A percentile compares a stretch with the other conserved stretches of the same genome.
Conservation (phyloP, 1,140 invertebrate species). For the Ganaspis sp. region DNA sequence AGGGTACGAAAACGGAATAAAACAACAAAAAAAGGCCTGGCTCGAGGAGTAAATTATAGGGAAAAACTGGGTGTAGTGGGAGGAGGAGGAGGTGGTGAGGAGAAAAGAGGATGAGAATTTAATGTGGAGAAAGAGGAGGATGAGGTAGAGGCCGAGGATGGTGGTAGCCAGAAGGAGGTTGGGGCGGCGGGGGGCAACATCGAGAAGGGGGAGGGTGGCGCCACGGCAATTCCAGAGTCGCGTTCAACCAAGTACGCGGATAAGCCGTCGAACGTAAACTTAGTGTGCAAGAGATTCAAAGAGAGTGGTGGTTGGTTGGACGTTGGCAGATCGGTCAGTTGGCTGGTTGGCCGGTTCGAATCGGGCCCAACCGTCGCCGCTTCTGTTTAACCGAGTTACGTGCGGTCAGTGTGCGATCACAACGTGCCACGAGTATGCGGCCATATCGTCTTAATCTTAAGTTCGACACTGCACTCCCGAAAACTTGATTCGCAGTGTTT, state of each 20-base stretch:
- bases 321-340: conserved; percentile 39
- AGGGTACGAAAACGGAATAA: conserved; percentile 64
- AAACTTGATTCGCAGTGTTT: background rate
- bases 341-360: conserved; percentile 27
- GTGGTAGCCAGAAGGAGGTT: conserved; percentile 46
- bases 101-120: conserved; percentile 34
- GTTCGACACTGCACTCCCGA: too few species aligned
- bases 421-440: conserved; percentile 60
- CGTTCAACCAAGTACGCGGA: conserved; percentile 73
- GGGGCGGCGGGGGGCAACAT: conserved; percentile 39
- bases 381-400: conserved; percentile 60
- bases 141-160: conserved; percentile 44
- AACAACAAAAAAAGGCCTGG: conserved; percentile 56
- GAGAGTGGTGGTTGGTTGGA: conserved; percentile 42
- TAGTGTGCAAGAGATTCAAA: conserved; percentile 65
- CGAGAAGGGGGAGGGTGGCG: conserved; percentile 70
- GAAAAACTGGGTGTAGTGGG: conserved; percentile 65
- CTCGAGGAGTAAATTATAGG: conserved; percentile 71
- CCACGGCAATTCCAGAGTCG: conserved; percentile 73
- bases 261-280: conserved; percentile 63
- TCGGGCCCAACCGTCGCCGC: conserved; percentile 29
- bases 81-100: conserved; percentile 36
- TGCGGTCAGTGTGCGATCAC: conserved; percentile 61
- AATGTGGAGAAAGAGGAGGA: conserved; percentile 45
- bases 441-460: conserved; percentile 40